Evolutionary conservation across 2,113 vertebrate species (phyloP).

Genomic region (Pachypanchax playfairii): DNA sequence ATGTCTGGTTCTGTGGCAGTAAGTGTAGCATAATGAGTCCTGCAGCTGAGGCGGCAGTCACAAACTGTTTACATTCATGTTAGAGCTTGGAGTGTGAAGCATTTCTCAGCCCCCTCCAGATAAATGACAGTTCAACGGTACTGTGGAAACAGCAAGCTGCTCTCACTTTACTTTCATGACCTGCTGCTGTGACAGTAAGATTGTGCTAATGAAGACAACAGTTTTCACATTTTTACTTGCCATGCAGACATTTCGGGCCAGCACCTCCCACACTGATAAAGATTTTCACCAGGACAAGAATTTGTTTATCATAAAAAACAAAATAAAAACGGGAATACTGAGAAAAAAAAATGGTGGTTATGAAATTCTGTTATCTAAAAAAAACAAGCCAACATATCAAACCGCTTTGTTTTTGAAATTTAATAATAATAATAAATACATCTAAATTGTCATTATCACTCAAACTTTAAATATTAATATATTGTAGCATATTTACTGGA

Average conservation of each 20-base stretch:
- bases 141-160: conserved; percentile 8
- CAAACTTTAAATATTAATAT: too few relatives aligned
- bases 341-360: too few relatives aligned
- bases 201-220: conserved; percentile 7
- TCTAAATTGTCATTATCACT: too few relatives aligned
- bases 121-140: conserved; percentile 26
- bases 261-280: neutral
- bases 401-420: too few relatives aligned
- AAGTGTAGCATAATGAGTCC: conserved; percentile 50
- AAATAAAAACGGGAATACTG: neutral
- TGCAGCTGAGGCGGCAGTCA: conserved; percentile 36
- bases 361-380: too few relatives aligned
- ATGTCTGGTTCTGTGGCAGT: conserved; percentile 21
- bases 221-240: conserved; percentile 14
- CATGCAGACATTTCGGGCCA: conserved; percentile 4
- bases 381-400: too few relatives aligned
- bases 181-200: neutral
- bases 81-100: conserved; percentile 32
- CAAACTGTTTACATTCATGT: conserved; percentile 47
- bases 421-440: too few relatives aligned
- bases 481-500: too few relatives aligned
- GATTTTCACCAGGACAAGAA: neutral
- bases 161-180: neutral
- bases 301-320: neutral
- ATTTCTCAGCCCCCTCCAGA: conserved; percentile 9